Evolutionary conservation across 2,113 vertebrate species (phyloP).

Genomic region (Ceyx margarethae): DNA sequence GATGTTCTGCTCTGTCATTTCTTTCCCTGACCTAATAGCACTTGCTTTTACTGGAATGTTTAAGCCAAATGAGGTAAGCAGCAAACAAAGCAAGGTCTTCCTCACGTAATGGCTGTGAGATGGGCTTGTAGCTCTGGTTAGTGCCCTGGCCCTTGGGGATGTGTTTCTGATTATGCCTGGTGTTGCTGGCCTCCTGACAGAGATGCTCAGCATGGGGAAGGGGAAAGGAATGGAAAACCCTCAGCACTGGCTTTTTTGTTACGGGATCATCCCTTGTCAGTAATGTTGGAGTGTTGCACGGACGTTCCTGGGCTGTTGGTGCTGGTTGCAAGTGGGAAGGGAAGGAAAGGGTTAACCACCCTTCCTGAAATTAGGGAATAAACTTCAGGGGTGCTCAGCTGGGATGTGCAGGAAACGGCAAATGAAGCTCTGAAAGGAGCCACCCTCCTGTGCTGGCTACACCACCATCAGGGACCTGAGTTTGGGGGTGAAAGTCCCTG

Average conservation of each 20-base stretch:
- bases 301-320: neutral
- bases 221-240: neutral
- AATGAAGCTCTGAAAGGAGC: fast-evolving
- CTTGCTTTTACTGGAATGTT: constrained; percentile 61
- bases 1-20: constrained; percentile 38
- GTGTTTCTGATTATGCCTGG: constrained; percentile 45
- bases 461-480: fast-evolving
- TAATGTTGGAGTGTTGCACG: fast-evolving
- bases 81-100: constrained; percentile 73
- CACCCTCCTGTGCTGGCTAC: neutral
- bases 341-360: neutral
- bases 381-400: neutral
- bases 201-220: neutral
- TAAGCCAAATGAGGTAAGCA: constrained; percentile 65
- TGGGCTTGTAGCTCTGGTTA: constrained; percentile 64
- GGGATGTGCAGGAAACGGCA: neutral
- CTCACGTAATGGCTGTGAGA: neutral
- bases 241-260: fast-evolving
- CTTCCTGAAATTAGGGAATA: fast-evolving
- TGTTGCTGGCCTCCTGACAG: constrained; percentile 60
- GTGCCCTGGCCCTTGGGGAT: constrained; percentile 31
- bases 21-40: constrained; percentile 67
- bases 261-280: neutral
- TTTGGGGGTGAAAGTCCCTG: neutral
- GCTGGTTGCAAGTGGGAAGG: neutral